Evolutionary conservation across 1,140 invertebrate species (phyloP).

Genomic region (Achatina immaculata): DNA sequence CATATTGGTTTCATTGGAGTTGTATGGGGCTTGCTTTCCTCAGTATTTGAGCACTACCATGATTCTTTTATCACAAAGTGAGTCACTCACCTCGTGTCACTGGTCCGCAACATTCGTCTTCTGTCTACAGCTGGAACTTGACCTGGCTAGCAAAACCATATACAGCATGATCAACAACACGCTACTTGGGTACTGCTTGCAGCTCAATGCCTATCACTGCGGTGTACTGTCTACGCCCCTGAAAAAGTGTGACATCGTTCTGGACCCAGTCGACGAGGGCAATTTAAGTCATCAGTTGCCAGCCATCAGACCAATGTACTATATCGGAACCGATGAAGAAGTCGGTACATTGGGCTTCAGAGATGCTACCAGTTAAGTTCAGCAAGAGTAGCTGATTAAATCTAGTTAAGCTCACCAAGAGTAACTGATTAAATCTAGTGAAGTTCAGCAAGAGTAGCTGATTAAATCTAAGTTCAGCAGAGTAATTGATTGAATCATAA

Average conservation of each 20-base stretch:
- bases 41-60: no score
- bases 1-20: no score
- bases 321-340: conserved; percentile 19
- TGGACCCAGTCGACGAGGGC: conserved; percentile 9
- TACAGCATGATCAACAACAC: conserved; percentile 30
- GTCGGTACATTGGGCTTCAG: conserved; percentile 20
- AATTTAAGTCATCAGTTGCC: conserved; percentile 23
- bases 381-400: no score
- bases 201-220: conserved; percentile 33
- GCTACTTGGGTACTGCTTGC: conserved; percentile 5
- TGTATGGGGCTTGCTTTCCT: no score
- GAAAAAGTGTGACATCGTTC: neutral
- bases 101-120: no score
- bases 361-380: conserved; percentile 19
- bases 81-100: no score
- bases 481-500: neutral
- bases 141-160: conserved; percentile 6
- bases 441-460: no score
- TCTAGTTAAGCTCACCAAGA: neutral
- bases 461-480: neutral
- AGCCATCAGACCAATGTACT: conserved; percentile 25
- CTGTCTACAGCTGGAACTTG: neutral
- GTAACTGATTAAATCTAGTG: neutral
- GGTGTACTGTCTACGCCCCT: conserved; percentile 25
- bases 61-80: no score